Percentiles rank a stretch among this genome's conserved stretches.
These are phyloP conservation scores for Chrysina gloriosa DNA, from an alignment of 2,888 invertebrate genomes.

Conservation along the genomic window DNA sequence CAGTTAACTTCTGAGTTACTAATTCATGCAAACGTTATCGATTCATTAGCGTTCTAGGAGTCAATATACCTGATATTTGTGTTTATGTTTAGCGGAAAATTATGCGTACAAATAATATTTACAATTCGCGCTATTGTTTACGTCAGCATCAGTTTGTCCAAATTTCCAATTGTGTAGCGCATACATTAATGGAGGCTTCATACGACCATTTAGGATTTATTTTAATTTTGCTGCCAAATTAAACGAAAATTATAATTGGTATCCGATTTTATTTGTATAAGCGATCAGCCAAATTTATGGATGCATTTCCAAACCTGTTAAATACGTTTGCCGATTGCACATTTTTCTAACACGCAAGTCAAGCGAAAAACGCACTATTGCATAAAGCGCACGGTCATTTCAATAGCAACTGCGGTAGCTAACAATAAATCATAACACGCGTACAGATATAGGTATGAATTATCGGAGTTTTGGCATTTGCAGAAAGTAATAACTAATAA, in stretches of 20 bases:
- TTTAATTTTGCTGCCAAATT: constrained; percentile 32
- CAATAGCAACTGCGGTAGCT: background rate
- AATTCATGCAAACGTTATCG: no score
- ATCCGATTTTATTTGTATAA: background rate
- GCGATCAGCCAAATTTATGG: background rate
- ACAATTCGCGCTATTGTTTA: constrained; percentile 1
- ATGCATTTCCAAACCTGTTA: background rate
- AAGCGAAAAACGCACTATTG: background rate
- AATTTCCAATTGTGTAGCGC: no score
- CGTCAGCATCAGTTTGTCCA: background rate
- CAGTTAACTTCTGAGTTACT: no score
- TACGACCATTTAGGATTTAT: constrained; percentile 19
- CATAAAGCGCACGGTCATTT: background rate
- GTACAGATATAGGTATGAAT: background rate
- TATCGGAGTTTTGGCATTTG: background rate
- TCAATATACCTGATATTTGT: no score
- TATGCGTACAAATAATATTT: constrained; percentile 6
- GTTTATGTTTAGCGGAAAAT: no score
- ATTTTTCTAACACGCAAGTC: background rate
- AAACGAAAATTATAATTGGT: constrained; percentile 27
- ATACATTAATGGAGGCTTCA: constrained; percentile 24
- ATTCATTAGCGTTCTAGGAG: no score
- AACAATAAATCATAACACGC: background rate
- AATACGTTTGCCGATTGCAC: background rate
- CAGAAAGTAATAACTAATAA: constrained; percentile 3